Evolutionary conservation across 2,797 vertebrate species (phyloP).

Genomic region (Brachyalestes nurse): DNA sequence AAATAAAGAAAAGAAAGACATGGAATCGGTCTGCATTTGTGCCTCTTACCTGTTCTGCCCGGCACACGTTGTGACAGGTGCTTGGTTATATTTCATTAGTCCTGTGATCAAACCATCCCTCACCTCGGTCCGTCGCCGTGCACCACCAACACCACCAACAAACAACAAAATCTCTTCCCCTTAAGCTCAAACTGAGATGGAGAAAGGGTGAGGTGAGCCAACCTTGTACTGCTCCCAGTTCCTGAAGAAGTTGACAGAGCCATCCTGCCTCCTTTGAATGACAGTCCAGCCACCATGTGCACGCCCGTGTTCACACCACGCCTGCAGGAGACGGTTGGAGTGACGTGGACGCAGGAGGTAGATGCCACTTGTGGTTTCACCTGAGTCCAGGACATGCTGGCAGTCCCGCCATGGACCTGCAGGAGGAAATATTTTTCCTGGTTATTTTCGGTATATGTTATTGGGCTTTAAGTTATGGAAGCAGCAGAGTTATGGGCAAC

Average conservation of each 20-base stretch:
- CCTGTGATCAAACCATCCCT: too few relatives aligned
- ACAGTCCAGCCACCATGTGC: slow-evolving; percentile 88
- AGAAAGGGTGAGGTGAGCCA: background rate
- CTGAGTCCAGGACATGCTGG: slow-evolving; percentile 80
- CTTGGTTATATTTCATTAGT: too few relatives aligned
- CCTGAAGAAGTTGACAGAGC: slow-evolving; percentile 90
- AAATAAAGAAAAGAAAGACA: too few relatives aligned
- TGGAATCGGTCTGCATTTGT: too few relatives aligned
- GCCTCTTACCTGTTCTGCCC: too few relatives aligned
- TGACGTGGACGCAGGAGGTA: slow-evolving; percentile 81
- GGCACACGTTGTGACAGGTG: too few relatives aligned
- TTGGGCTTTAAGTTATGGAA: background rate
- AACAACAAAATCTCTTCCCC: too few relatives aligned
- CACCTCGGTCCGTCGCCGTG: too few relatives aligned
- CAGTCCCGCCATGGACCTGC: slow-evolving; percentile 90
- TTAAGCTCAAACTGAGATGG: too few relatives aligned
- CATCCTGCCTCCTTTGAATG: slow-evolving; percentile 89
- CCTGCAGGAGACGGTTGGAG: slow-evolving; percentile 80
- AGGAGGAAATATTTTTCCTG: slow-evolving; percentile 2
- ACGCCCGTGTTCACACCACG: slow-evolving; percentile 88
- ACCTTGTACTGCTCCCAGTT: slow-evolving; percentile 94
- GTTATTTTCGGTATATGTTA: too few relatives aligned
- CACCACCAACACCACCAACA: too few relatives aligned
- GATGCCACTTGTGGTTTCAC: slow-evolving; percentile 81
- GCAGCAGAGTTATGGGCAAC: too few relatives aligned